A percentile compares a stretch with the other conserved stretches of the same genome.
These are phyloP conservation scores for Lycorma delicatula DNA, from an alignment of 1,140 invertebrate genomes.

Conservation along the genomic window DNA sequence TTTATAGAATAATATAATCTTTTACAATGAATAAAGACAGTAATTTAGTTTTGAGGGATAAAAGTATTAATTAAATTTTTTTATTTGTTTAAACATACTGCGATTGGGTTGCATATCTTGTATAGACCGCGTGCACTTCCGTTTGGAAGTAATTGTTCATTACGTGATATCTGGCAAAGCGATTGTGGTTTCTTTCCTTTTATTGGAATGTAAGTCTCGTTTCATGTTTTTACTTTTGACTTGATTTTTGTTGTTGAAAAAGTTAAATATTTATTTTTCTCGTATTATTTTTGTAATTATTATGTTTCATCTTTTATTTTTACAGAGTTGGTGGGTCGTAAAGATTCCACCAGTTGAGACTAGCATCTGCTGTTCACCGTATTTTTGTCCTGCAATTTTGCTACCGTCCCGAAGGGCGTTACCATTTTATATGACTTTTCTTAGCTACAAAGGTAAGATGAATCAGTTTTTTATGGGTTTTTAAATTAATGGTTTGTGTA, in stretches of 20 bases:
- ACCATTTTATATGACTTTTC: conserved; percentile 32
- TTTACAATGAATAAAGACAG: too few relatives aligned
- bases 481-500: too few relatives aligned
- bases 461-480: too few relatives aligned
- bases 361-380: conserved; percentile 5
- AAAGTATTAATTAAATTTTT: too few relatives aligned
- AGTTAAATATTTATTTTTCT: not conserved
- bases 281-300: not conserved
- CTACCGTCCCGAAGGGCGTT: conserved; percentile 28
- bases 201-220: conserved; percentile 1
- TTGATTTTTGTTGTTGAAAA: not conserved
- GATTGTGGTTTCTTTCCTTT: not conserved
- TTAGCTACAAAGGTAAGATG: conserved; percentile 26
- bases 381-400: conserved; percentile 19
- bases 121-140: too few relatives aligned
- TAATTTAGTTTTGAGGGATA: too few relatives aligned
- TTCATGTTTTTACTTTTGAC: not conserved
- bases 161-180: conserved; percentile 3
- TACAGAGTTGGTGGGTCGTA: conserved; percentile 6
- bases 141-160: too few relatives aligned
- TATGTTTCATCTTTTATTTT: not conserved
- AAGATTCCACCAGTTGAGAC: conserved; percentile 12
- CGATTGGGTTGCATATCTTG: too few relatives aligned
- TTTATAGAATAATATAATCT: too few relatives aligned
- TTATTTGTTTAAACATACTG: too few relatives aligned